Evolutionary conservation across 2,113 vertebrate species (phyloP).

Genomic region (Henicopernis longicauda): DNA sequence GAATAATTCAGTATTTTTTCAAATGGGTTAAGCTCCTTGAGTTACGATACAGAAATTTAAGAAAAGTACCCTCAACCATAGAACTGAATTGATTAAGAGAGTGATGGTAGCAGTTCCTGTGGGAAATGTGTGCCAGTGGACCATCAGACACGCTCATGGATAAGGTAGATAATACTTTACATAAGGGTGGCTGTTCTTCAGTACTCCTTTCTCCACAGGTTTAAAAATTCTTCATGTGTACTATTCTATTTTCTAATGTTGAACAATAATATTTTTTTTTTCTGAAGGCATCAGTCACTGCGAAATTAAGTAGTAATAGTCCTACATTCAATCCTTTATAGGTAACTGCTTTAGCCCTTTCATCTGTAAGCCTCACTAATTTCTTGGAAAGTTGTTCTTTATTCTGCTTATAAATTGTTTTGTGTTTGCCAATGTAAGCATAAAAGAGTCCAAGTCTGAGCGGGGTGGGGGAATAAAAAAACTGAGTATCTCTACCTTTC

Average conservation of each 20-base stretch:
- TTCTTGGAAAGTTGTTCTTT: constrained; percentile 8
- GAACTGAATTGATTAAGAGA: background rate
- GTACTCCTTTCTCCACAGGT: background rate
- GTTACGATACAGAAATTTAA: background rate
- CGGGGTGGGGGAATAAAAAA: background rate
- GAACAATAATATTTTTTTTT: background rate
- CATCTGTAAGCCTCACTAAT: background rate
- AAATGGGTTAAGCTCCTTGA: background rate
- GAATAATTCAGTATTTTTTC: background rate
- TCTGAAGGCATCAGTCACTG: background rate
- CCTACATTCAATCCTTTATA: background rate
- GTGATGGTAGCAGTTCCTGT: background rate
- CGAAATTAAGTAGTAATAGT: background rate
- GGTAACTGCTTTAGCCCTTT: background rate
- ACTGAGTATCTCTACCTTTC: background rate
- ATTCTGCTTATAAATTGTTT: background rate
- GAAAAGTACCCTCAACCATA: background rate
- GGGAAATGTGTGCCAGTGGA: background rate
- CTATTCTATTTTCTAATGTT: background rate
- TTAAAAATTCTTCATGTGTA: background rate
- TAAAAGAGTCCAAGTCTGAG: background rate
- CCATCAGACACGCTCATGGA: background rate
- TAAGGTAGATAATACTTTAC: background rate
- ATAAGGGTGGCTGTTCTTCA: background rate
- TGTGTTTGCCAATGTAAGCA: background rate